Percentiles rank a stretch among this genome's conserved stretches.
These are phyloP conservation scores for Lindbergichthys nudifrons DNA, from an alignment of 2,797 vertebrate species.

Conservation along the genomic window DNA sequence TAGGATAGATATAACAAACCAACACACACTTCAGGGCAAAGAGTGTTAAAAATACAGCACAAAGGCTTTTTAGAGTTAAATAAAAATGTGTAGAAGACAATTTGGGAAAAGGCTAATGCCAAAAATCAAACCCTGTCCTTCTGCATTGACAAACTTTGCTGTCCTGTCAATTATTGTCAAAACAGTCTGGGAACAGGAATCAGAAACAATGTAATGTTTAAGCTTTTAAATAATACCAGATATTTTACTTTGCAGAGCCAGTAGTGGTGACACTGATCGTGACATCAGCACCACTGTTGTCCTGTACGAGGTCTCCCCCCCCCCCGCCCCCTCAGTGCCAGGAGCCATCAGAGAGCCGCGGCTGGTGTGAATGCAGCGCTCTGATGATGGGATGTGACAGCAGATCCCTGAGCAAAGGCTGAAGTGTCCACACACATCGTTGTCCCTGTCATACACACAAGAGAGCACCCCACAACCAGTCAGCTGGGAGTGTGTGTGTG, in stretches of 20 bases:
- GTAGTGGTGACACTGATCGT: constrained; percentile 44
- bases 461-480: constrained; percentile 16
- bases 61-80: too few relatives aligned
- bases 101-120: not conserved
- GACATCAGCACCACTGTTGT: constrained; percentile 31
- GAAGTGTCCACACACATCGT: constrained; percentile 77
- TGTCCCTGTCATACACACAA: constrained; percentile 63
- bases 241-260: not conserved
- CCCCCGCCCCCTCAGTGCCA: constrained; percentile 44
- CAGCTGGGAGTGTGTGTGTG: constrained; percentile 26
- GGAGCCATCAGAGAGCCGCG: constrained; percentile 50
- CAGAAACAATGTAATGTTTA: constrained; percentile 10
- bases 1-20: too few relatives aligned
- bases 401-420: constrained; percentile 71
- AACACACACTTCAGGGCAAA: too few relatives aligned
- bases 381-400: constrained; percentile 77
- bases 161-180: not conserved
- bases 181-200: not conserved
- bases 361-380: constrained; percentile 51
- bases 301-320: constrained; percentile 38
- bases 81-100: too few relatives aligned
- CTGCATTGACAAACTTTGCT: not conserved
- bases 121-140: not conserved
- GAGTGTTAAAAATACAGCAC: too few relatives aligned
- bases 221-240: constrained; percentile 33